Evolutionary conservation across 2,797 vertebrate genomes (phyloP).

Genomic region (Pseudochromis fuscus): DNA sequence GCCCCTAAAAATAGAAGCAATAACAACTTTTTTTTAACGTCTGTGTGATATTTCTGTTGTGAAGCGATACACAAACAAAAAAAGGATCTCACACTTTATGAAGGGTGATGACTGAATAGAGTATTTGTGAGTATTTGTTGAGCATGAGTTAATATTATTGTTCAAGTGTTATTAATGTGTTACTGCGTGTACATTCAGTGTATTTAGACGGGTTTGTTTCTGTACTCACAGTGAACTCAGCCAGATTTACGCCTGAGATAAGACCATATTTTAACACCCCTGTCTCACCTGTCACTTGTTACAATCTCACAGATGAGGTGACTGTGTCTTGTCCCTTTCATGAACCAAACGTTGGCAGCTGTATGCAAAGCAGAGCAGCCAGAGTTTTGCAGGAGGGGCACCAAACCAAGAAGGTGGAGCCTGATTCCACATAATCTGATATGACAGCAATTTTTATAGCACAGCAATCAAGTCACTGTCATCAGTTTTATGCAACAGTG

Average conservation of each 20-base stretch:
- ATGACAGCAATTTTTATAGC: slow-evolving; percentile 14
- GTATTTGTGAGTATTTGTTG: slow-evolving; percentile 18
- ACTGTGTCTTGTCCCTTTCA: slow-evolving; percentile 36
- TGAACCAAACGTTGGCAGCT: slow-evolving; percentile 49
- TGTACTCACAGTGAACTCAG: slow-evolving; percentile 14
- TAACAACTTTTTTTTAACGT: slow-evolving; percentile 12
- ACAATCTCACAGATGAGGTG: slow-evolving; percentile 6
- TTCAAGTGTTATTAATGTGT: neutral
- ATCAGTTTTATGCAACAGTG: neutral
- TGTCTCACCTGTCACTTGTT: slow-evolving; percentile 49
- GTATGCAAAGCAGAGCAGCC: slow-evolving; percentile 68
- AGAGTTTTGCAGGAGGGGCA: slow-evolving; percentile 30
- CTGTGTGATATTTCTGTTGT: slow-evolving; percentile 14
- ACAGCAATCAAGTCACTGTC: slow-evolving; percentile 1
- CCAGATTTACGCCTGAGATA: neutral
- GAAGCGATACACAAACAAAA: slow-evolving; percentile 2
- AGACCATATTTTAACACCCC: neutral
- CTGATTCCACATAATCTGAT: slow-evolving; percentile 28
- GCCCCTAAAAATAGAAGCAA: slow-evolving; percentile 49
- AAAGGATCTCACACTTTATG: slow-evolving; percentile 3
- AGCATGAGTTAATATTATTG: slow-evolving; percentile 18
- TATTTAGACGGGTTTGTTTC: too few species aligned
- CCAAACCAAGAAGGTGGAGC: slow-evolving; percentile 24
- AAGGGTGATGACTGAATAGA: slow-evolving; percentile 13
- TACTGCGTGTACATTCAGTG: neutral